A percentile compares a stretch with the other conserved stretches of the same genome.
Conservation (phyloP, 2,888 invertebrate genomes). For the Macroteleia sp. region DNA sequence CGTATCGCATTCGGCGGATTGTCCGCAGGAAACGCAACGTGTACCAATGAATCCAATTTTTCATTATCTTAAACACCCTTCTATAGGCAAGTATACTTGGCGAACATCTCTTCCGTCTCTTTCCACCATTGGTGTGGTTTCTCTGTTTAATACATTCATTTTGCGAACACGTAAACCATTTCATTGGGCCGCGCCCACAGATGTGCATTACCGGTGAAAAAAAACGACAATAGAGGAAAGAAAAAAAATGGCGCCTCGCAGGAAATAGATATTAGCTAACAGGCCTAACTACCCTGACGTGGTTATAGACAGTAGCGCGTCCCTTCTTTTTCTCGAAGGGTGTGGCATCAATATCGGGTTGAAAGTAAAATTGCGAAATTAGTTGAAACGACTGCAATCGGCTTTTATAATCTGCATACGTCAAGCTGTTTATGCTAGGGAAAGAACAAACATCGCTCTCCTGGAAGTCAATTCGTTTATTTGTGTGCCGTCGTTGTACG, state of each 20-base stretch:
- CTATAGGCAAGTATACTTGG: no score
- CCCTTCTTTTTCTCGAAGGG: slow-evolving; percentile 69
- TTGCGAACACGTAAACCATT: slow-evolving; percentile 53
- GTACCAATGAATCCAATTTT: slow-evolving; percentile 6
- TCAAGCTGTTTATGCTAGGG: slow-evolving; percentile 49
- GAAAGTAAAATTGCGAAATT: slow-evolving; percentile 76
- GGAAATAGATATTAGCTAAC: slow-evolving; percentile 82
- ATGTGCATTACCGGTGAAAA: slow-evolving; percentile 70
- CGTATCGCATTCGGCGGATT: slow-evolving; percentile 13
- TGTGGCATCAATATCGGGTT: slow-evolving; percentile 72
- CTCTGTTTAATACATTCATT: slow-evolving; percentile 52
- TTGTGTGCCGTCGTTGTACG: slow-evolving; percentile 43
- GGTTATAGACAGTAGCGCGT: slow-evolving; percentile 67
- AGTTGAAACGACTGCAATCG: slow-evolving; percentile 67
- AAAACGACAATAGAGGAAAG: no score
- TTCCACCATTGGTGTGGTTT: not conserved
- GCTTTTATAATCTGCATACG: slow-evolving; percentile 58
- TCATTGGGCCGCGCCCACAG: slow-evolving; percentile 69
- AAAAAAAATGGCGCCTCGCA: slow-evolving; percentile 75
- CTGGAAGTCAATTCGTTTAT: slow-evolving; percentile 51
- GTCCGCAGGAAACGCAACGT: slow-evolving; percentile 18
- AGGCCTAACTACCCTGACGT: slow-evolving; percentile 74
- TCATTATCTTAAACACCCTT: slow-evolving; percentile 37
- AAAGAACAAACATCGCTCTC: slow-evolving; percentile 55
- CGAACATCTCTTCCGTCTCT: slow-evolving; percentile 5